phyloP scores from a whole-genome alignment of 2,113 vertebrate species.

The Clarias macrocephalus region DNA sequence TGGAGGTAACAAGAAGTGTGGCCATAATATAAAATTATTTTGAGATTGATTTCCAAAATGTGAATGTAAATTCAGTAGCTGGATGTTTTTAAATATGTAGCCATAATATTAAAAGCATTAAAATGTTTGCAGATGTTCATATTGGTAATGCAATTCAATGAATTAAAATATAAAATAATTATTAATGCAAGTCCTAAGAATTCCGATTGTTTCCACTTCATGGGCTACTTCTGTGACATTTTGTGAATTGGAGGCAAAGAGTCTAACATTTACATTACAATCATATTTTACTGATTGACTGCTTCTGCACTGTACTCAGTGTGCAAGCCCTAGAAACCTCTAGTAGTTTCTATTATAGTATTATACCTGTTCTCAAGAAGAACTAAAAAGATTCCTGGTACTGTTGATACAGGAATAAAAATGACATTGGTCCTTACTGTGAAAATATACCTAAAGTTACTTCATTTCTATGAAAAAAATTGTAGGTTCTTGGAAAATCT shows the following conservation, averaged over 20 bases:
- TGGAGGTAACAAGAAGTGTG: not conserved
- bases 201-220: not conserved
- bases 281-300: not conserved
- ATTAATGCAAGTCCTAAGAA: not conserved
- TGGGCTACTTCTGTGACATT: not conserved
- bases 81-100: not conserved
- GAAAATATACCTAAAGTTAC: not conserved
- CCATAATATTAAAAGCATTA: not conserved
- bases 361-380: not conserved
- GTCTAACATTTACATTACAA: not conserved
- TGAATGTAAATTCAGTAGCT: not conserved
- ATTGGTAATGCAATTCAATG: not conserved
- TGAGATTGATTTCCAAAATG: not conserved
- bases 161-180: not conserved
- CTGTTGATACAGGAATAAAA: not conserved
- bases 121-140: not conserved
- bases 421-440: not conserved
- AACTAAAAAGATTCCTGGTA: not conserved
- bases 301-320: not conserved
- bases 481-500: not conserved
- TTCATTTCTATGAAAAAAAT: not conserved
- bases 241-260: not conserved
- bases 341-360: not conserved
- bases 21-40: not conserved
- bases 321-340: not conserved